Conservation (phyloP, 2,888 invertebrate species). For the Thereva unica region DNA sequence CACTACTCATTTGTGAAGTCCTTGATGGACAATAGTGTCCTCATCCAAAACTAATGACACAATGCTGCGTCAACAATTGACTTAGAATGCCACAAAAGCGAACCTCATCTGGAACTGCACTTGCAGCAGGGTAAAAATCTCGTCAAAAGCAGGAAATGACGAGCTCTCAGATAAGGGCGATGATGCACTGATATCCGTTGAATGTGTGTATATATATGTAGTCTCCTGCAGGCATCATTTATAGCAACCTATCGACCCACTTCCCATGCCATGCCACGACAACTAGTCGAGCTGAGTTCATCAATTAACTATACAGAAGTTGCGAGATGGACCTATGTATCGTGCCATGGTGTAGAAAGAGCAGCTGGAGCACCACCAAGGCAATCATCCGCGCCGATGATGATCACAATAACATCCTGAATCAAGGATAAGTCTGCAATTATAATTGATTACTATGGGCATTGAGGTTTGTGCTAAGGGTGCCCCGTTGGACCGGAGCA, state of each 20-base stretch:
- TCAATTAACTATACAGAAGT: slow-evolving; percentile 18
- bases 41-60: slow-evolving; percentile 27
- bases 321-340: no score
- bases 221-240: slow-evolving; percentile 1
- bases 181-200: slow-evolving; percentile 5
- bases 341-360: not conserved
- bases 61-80: slow-evolving; percentile 24
- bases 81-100: slow-evolving; percentile 6
- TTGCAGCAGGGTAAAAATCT: slow-evolving; percentile 15
- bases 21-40: slow-evolving; percentile 26
- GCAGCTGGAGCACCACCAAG: not conserved
- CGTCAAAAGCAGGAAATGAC: slow-evolving; percentile 31
- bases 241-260: slow-evolving; percentile 4
- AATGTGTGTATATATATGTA: not conserved
- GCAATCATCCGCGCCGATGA: slow-evolving; percentile 32
- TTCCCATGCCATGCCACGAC: not conserved
- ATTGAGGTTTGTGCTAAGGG: not conserved
- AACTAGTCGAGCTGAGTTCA: not conserved
- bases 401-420: slow-evolving; percentile 43
- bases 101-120: slow-evolving; percentile 17
- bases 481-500: not conserved
- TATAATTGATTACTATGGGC: slow-evolving; percentile 41
- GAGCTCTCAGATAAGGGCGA: slow-evolving; percentile 18
- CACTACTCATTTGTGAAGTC: slow-evolving; percentile 9
- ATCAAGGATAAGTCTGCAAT: slow-evolving; percentile 42